Evolutionary conservation across 2,113 vertebrate genomes (phyloP).

Genomic region (Pseudopodoces humilis): DNA sequence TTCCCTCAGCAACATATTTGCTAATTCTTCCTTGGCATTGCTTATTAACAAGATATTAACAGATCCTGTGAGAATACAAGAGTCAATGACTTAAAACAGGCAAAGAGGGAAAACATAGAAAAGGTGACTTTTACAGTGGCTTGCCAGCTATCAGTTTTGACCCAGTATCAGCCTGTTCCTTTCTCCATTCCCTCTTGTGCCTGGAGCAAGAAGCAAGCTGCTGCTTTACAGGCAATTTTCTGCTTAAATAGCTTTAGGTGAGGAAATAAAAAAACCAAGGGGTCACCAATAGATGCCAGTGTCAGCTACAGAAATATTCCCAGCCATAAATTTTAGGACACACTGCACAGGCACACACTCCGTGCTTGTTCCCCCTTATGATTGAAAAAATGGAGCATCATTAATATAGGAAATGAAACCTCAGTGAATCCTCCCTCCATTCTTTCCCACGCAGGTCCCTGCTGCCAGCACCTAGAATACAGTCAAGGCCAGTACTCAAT

Average conservation of each 20-base stretch:
- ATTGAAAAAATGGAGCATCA: not conserved
- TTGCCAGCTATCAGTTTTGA: conserved; percentile 41
- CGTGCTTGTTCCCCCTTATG: not conserved
- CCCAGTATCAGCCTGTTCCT: conserved; percentile 17
- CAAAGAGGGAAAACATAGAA: not conserved
- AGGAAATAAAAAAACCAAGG: conserved; percentile 27
- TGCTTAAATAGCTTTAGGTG: not conserved
- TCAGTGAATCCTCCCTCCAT: not conserved
- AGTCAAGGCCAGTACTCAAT: not conserved
- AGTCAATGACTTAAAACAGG: conserved; percentile 29
- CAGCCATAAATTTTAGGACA: not conserved
- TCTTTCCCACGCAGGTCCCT: not conserved
- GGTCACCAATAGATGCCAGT: not conserved
- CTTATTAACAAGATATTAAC: conserved; percentile 54
- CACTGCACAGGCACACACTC: not conserved
- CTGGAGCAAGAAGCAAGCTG: conserved; percentile 36
- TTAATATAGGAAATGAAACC: not conserved
- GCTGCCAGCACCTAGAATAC: not conserved
- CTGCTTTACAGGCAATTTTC: not conserved
- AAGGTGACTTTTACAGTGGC: not conserved
- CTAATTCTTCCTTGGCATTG: conserved; percentile 49
- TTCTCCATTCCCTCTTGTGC: not conserved
- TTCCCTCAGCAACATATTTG: not conserved
- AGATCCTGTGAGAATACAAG: not conserved
- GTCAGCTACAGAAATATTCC: not conserved